Evolutionary conservation across 2,888 invertebrate species (phyloP), one percentile per base, ranked within the genome.

Genomic region (Crioceris asparagi): DNA sequence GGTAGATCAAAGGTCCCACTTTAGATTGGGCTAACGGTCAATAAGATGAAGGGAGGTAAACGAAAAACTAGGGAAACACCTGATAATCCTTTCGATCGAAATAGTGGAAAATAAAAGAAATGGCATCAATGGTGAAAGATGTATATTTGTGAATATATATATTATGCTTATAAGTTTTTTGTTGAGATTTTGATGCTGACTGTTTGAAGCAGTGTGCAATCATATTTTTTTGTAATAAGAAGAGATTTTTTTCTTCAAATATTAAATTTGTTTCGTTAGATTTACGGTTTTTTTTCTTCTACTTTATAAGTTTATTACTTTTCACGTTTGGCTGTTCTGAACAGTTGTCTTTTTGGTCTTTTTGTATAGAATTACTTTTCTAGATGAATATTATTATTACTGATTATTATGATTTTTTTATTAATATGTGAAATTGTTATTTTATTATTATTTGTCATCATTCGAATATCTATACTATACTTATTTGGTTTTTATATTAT

Each of bases 81-180:
- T n/a, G n/a, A n/a, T n/a, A n/a, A n/a, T n/a, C n/a, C n/a, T n/a
- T n/a, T n/a, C n/a, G n/a, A n/a, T n/a, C n/a, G n/a, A n/a, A n/a
- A n/a, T n/a, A n/a, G n/a, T n/a, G n/a, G n/a, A n/a, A n/a, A n/a
- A n/a, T n/a, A n/a, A n/a, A n/a, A n/a, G n/a, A n/a, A n/a, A n/a
- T n/a, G n/a, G n/a, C 53, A 50, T 50, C 39, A 49, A 48, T 61
- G 64, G 64, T 63, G 63, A 62, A 56, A 62, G 64, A 64, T 64
- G 64, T 64, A 64, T 55, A 63, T 61, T 63, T 63, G 62, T 61
- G 63, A 60, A 62, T 62, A 63, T 57, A 53, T 54, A 56, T 56
- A 59, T n/a, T n/a, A n/a, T n/a, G n/a, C n/a, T n/a, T n/a, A n/a
- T n/a, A n/a, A n/a, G n/a, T n/a, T n/a, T n/a, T 25, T 50, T 51